These are phyloP conservation scores for Chaetophractus vellerosus DNA, from an alignment of 2,797 vertebrate genomes.

Conservation along the genomic window DNA sequence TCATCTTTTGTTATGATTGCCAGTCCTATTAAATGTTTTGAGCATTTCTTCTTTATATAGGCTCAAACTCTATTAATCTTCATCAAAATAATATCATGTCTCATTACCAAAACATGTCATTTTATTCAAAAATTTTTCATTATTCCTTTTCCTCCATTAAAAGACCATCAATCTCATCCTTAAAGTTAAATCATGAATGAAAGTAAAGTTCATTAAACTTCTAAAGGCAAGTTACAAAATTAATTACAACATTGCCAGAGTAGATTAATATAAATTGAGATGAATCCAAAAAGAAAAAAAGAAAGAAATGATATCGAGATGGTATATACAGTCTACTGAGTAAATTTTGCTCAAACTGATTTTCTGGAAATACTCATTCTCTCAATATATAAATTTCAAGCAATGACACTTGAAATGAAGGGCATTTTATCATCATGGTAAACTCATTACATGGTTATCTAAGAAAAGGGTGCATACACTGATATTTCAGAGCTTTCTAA, in stretches of 20 bases:
- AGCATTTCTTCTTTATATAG: not conserved
- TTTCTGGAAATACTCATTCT: not conserved
- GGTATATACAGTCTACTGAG: constrained; percentile 10
- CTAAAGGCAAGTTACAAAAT: constrained; percentile 53
- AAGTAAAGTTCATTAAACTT: constrained; percentile 57
- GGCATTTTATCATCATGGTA: not conserved
- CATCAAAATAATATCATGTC: constrained; percentile 67
- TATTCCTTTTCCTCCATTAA: constrained; percentile 66
- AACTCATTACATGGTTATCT: not conserved
- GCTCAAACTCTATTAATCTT: constrained; percentile 64
- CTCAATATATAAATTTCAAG: constrained; percentile 59
- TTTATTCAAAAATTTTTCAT: constrained; percentile 63
- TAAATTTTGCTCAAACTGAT: constrained; percentile 42
- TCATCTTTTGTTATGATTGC: constrained; percentile 10
- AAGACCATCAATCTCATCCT: constrained; percentile 50
- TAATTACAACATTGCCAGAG: constrained; percentile 48
- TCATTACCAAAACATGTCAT: constrained; percentile 71
- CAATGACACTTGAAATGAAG: constrained; percentile 12
- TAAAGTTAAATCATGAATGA: constrained; percentile 60
- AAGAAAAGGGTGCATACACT: not conserved
- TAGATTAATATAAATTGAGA: constrained; percentile 48
- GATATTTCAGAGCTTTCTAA: not conserved
- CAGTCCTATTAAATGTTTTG: not conserved
- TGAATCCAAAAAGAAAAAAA: constrained; percentile 22
- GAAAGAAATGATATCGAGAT: constrained; percentile 55